Percentiles rank a stretch among this genome's conserved stretches.
phyloP scores from a whole-genome alignment of 2,797 vertebrate species.

The Morus bassanus region DNA sequence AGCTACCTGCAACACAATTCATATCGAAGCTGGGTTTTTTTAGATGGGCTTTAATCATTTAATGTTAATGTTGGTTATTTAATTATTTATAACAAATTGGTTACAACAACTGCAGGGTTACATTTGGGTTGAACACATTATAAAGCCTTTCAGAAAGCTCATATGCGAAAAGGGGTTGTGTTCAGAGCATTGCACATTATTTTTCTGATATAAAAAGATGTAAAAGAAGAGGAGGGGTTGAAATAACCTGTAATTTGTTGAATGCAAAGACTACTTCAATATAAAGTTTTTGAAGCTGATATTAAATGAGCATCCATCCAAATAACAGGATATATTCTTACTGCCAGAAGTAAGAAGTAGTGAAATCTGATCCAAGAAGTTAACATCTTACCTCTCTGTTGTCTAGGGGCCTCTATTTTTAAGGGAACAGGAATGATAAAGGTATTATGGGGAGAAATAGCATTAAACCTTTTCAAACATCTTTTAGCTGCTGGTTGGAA shows the following conservation, averaged over 20 bases:
- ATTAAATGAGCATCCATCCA: background rate
- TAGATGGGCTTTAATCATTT: slow-evolving; percentile 43
- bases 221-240: background rate
- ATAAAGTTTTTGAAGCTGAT: background rate
- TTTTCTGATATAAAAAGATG: background rate
- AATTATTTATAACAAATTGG: slow-evolving; percentile 37
- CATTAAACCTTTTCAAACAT: background rate
- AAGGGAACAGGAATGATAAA: background rate
- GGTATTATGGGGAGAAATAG: background rate
- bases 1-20: slow-evolving; percentile 50
- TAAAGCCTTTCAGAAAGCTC: slow-evolving; percentile 9
- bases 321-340: background rate
- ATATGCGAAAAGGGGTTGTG: background rate
- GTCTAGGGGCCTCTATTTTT: background rate
- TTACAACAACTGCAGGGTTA: background rate
- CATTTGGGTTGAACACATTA: background rate
- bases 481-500: background rate
- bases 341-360: background rate
- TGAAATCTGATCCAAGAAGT: background rate
- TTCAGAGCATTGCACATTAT: background rate
- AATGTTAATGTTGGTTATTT: slow-evolving; percentile 48
- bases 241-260: background rate
- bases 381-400: background rate
- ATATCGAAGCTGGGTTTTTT: background rate
- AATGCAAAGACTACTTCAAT: background rate